phyloP scores from a whole-genome alignment of 2,888 invertebrate genomes.

The Rotaria socialis region DNA sequence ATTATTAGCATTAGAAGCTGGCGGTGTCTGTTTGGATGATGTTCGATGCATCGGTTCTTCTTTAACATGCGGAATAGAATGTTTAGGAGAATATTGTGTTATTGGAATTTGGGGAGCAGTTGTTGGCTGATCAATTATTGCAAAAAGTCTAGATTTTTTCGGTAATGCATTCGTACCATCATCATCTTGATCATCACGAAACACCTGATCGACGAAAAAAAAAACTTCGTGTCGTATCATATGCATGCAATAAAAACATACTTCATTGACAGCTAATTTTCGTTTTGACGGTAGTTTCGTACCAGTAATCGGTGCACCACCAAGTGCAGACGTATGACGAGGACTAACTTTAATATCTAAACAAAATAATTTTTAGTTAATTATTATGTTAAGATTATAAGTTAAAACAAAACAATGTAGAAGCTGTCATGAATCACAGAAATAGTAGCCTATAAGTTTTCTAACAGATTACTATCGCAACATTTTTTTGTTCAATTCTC shows the following conservation, averaged over 20 bases:
- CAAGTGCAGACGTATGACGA: not conserved
- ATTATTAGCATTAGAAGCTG: slow-evolving; percentile 45
- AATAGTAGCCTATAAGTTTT: too few species aligned
- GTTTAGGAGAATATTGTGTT: not conserved
- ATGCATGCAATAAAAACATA: not conserved
- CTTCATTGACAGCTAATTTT: slow-evolving; percentile 23
- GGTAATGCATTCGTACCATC: not conserved
- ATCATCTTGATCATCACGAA: slow-evolving; percentile 31
- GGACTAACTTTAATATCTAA: not conserved
- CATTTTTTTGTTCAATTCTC: too few species aligned
- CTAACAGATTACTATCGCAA: too few species aligned
- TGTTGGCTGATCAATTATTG: not conserved
- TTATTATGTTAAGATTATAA: too few species aligned
- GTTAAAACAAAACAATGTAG: too few species aligned
- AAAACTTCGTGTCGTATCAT: not conserved
- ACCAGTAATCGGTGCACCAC: slow-evolving; percentile 1
- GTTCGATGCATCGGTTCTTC: slow-evolving; percentile 21
- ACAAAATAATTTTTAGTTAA: not conserved
- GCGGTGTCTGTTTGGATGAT: slow-evolving; percentile 28
- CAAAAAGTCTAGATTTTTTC: not conserved
- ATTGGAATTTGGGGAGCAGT: not conserved
- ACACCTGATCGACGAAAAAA: not conserved
- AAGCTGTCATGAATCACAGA: too few species aligned
- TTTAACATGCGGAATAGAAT: not conserved
- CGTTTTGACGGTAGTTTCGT: slow-evolving; percentile 26